Percentiles rank a stretch among this genome's conserved stretches.
phyloP scores from a whole-genome alignment of 2,797 vertebrate genomes.

The Chaenodraco wilsoni region DNA sequence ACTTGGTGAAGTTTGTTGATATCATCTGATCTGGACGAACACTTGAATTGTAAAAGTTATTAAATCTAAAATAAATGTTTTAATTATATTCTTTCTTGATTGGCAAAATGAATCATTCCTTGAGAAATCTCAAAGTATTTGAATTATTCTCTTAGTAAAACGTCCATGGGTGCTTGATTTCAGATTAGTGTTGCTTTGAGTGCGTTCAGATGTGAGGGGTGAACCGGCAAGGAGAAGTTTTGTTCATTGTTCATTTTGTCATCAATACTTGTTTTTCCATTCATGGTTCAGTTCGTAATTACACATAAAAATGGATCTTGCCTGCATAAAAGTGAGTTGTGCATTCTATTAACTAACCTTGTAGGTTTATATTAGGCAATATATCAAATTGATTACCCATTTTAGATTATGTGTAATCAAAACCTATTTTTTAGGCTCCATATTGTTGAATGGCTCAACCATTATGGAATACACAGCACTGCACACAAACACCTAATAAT shows the following conservation, averaged over 20 bases:
- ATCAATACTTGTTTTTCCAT: not conserved
- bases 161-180: not conserved
- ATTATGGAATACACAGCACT: not conserved
- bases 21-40: too few relatives aligned
- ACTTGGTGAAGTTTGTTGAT: too few relatives aligned
- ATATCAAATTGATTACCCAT: not conserved
- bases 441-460: constrained; percentile 7
- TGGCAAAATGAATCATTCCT: too few relatives aligned
- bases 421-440: not conserved
- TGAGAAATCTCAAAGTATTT: too few relatives aligned
- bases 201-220: not conserved
- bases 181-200: not conserved
- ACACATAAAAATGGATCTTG: not conserved
- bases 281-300: not conserved
- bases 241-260: not conserved
- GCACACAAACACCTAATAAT: constrained; percentile 9
- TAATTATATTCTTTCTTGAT: too few relatives aligned
- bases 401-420: constrained; percentile 5
- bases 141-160: too few relatives aligned
- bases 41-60: too few relatives aligned
- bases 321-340: not conserved
- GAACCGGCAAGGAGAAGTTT: not conserved
- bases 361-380: not conserved
- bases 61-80: too few relatives aligned
- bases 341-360: not conserved